A percentile compares a stretch with the other conserved stretches of the same genome.
Conservation (phyloP, 1,140 invertebrate genomes). For the Pinna nobilis region DNA sequence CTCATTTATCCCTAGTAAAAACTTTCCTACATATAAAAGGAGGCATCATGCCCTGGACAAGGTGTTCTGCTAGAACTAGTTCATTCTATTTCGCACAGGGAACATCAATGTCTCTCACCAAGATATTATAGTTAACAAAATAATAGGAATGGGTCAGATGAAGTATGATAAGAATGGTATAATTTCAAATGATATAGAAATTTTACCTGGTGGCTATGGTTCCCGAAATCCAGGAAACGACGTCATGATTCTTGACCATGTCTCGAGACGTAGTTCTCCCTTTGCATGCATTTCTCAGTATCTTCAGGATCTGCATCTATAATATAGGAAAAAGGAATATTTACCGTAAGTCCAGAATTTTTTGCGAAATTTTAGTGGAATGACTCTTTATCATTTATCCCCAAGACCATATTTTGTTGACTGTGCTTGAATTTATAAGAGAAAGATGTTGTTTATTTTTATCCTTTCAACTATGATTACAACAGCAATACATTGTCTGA, state of each 20-base stretch:
- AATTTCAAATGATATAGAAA: neutral
- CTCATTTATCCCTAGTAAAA: too few relatives aligned
- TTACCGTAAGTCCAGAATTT: neutral
- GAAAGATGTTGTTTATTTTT: neutral
- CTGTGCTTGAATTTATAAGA: neutral
- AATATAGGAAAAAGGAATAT: neutral
- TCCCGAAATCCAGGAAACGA: conserved; percentile 56
- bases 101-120: too few relatives aligned
- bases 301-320: conserved; percentile 47
- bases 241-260: conserved; percentile 57
- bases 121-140: neutral
- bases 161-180: neutral
- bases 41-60: too few relatives aligned
- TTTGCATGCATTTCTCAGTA: conserved; percentile 53
- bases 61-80: too few relatives aligned
- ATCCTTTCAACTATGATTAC: neutral
- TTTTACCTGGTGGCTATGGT: conserved; percentile 45
- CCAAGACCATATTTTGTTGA: too few relatives aligned
- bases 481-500: too few relatives aligned
- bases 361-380: neutral
- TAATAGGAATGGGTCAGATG: neutral
- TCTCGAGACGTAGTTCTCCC: conserved; percentile 53
- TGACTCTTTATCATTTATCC: neutral
- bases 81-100: too few relatives aligned
- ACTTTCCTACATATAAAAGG: too few relatives aligned